Evolutionary conservation across 2,113 vertebrate genomes (phyloP).

Genomic region (Chamaetylas fuelleborni): DNA sequence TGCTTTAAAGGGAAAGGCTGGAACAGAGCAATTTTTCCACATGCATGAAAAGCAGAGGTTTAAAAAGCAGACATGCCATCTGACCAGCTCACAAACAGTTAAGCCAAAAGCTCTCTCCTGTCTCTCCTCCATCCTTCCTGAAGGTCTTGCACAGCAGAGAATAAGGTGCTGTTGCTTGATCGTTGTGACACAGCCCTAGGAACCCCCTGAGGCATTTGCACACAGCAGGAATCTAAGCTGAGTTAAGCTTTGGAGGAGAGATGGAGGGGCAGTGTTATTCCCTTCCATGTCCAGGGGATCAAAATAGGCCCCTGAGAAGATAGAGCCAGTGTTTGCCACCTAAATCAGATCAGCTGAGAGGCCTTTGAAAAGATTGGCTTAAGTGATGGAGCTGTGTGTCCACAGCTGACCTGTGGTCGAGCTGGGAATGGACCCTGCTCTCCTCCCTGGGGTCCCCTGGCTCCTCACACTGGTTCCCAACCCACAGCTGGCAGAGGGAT

Average conservation of each 20-base stretch:
- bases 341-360: not conserved
- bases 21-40: not conserved
- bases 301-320: not conserved
- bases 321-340: not conserved
- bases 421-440: not conserved
- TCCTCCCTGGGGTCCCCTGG: not conserved
- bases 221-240: not conserved
- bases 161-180: not conserved
- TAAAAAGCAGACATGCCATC: not conserved
- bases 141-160: not conserved
- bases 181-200: not conserved
- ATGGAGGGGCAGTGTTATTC: not conserved
- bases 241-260: not conserved
- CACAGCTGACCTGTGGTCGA: not conserved
- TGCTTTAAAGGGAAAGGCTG: not conserved
- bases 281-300: not conserved
- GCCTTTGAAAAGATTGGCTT: not conserved
- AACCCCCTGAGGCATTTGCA: not conserved
- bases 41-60: not conserved
- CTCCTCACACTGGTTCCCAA: accelerated
- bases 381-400: not conserved
- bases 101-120: not conserved
- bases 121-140: not conserved
- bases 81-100: not conserved
- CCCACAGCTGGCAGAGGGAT: not conserved